These are phyloP conservation scores for Catagonus wagneri DNA, from an alignment of 2,113 vertebrate species.

Conservation along the genomic window DNA sequence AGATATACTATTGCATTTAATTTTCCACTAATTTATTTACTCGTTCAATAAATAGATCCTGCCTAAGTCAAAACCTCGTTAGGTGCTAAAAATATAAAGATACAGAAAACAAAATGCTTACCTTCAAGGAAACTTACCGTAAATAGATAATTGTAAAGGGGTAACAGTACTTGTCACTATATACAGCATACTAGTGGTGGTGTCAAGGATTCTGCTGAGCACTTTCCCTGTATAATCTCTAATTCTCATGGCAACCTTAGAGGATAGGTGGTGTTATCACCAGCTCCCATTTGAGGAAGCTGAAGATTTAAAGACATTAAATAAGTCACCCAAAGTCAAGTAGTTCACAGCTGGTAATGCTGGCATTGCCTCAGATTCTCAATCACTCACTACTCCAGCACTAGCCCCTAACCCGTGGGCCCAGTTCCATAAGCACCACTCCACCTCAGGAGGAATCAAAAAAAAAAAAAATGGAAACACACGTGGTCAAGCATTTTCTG, in stretches of 20 bases:
- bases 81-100: constrained; percentile 28
- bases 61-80: not conserved
- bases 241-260: constrained; percentile 27
- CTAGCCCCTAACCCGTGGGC: not conserved
- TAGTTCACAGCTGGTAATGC: not conserved
- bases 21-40: constrained; percentile 39
- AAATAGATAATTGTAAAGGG: constrained; percentile 59
- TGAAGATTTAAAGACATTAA: constrained; percentile 52
- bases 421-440: not conserved
- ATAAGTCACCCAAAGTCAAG: constrained; percentile 41
- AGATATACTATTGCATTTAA: constrained; percentile 17
- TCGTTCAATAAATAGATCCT: constrained; percentile 42
- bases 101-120: not conserved
- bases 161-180: not conserved
- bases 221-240: constrained; percentile 14
- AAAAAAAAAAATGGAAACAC: not conserved
- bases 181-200: not conserved
- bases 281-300: constrained; percentile 10
- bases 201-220: constrained; percentile 23
- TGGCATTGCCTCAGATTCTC: constrained; percentile 6
- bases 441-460: not conserved
- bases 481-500: not conserved
- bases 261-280: not conserved
- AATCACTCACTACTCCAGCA: not conserved
- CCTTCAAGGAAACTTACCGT: constrained; percentile 32